Evolutionary conservation across 2,113 vertebrate genomes (phyloP), one percentile per base, ranked within the genome.

Genomic region (Atractosteus spatula): DNA sequence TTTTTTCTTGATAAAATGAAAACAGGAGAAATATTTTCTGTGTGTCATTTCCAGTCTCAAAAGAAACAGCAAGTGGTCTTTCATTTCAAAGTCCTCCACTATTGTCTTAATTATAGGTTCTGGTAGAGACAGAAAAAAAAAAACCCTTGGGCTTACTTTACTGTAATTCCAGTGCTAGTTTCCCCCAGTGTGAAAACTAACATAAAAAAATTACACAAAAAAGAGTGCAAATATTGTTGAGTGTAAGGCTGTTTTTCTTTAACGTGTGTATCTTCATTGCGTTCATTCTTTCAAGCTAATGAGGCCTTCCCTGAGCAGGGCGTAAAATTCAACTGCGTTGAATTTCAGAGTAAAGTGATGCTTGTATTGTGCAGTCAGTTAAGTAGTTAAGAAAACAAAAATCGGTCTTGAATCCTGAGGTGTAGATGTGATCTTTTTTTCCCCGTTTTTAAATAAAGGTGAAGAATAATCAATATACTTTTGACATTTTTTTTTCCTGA

Each of bases 311-410:
- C 91, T 93, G 91, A 93, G 91, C 83, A 89, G 90, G 90, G 90
- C 81, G 62, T 74, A 88, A 89, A 91, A 91, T 90, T 84, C 89
- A 91, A 90, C 88, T 77, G 17, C 55, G 91, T 89, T 90, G 91
- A 92, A 91, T 86, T 90, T 88, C 83, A 71, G 87, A 92, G 83
- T 93, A 93, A 93, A 93, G 91, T 91, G 91, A 92, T 91, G 89
- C 85, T 86, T 91, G 87, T 90, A 86, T 93, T 93, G 91, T 93
- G 91, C 91, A 93, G 88, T 93, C 86, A 83, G 86, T 89, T 89
- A 83, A 90, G 85, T 87, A 89, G 83, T 87, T 76, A 81, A 81
- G 84, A 87, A 85, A 85, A 78, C 84, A 29, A 29, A 77, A 74
- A 86, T 86, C 85, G 87, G 89, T 91, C 85, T 88, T 90, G 86